Evolutionary conservation across 2,113 vertebrate species (phyloP).

Genomic region (Pipa parva): DNA sequence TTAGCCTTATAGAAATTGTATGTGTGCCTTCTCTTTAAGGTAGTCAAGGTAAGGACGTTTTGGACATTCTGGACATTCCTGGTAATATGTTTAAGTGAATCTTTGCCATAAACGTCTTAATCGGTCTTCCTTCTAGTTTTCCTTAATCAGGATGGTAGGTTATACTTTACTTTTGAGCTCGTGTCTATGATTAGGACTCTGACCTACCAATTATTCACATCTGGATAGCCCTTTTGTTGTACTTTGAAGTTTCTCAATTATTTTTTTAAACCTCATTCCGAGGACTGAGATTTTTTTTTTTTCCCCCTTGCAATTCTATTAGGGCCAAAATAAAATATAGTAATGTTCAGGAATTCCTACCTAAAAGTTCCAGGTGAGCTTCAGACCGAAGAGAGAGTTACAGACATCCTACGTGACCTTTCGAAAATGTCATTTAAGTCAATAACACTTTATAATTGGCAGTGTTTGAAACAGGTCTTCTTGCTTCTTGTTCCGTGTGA

Average conservation of each 20-base stretch:
- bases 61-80: too few species aligned
- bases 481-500: constrained; percentile 44
- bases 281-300: not conserved
- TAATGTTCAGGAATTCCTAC: constrained; percentile 48
- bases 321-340: constrained; percentile 4
- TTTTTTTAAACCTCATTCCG: constrained; percentile 36
- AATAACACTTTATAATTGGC: constrained; percentile 53
- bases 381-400: constrained; percentile 35
- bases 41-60: too few species aligned
- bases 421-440: constrained; percentile 44
- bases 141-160: constrained; percentile 40
- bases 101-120: too few species aligned
- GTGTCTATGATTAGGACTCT: constrained; percentile 57
- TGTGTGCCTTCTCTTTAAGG: too few species aligned
- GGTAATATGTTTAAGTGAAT: too few species aligned
- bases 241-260: constrained; percentile 60
- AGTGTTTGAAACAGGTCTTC: constrained; percentile 48
- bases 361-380: constrained; percentile 59
- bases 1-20: too few species aligned
- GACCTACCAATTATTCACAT: constrained; percentile 63
- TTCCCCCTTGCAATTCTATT: not conserved
- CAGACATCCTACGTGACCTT: constrained; percentile 55
- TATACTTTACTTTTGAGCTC: constrained; percentile 30
- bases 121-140: constrained; percentile 15
- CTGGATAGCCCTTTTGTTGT: constrained; percentile 51